Evolutionary conservation across 2,797 vertebrate species (phyloP).

Genomic region (Sebastiscus albofasciatus): DNA sequence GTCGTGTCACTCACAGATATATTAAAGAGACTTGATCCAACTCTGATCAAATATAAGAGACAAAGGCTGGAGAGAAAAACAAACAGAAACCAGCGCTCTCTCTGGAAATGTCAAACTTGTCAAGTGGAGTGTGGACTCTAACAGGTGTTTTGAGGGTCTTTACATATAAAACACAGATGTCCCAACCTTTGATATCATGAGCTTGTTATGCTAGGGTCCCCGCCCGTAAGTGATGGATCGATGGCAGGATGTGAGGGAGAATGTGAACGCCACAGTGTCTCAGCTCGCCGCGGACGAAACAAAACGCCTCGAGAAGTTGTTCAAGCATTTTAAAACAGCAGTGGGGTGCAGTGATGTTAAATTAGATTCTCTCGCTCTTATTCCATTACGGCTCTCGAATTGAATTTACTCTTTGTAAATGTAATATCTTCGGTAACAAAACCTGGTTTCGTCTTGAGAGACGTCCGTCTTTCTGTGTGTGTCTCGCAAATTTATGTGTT

Average conservation of each 20-base stretch:
- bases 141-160: constrained; percentile 62
- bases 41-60: neutral
- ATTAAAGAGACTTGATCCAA: neutral
- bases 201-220: constrained; percentile 61
- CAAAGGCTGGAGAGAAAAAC: neutral
- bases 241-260: constrained; percentile 52
- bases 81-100: neutral
- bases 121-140: constrained; percentile 22
- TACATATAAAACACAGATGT: constrained; percentile 70
- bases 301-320: constrained; percentile 73
- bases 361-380: constrained; percentile 78
- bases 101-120: constrained; percentile 52
- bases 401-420: constrained; percentile 72
- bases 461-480: constrained; percentile 13
- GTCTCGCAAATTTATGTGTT: constrained; percentile 26
- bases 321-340: constrained; percentile 75
- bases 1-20: neutral
- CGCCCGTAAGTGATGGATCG: constrained; percentile 51
- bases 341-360: constrained; percentile 63
- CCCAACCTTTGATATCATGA: constrained; percentile 58
- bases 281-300: constrained; percentile 64
- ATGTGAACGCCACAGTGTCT: constrained; percentile 65
- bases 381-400: constrained; percentile 74
- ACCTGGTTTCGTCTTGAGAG: constrained; percentile 44
- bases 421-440: constrained; percentile 63